Evolutionary conservation across 1,140 invertebrate species (phyloP).

Genomic region (Drosophila kepulauana): DNA sequence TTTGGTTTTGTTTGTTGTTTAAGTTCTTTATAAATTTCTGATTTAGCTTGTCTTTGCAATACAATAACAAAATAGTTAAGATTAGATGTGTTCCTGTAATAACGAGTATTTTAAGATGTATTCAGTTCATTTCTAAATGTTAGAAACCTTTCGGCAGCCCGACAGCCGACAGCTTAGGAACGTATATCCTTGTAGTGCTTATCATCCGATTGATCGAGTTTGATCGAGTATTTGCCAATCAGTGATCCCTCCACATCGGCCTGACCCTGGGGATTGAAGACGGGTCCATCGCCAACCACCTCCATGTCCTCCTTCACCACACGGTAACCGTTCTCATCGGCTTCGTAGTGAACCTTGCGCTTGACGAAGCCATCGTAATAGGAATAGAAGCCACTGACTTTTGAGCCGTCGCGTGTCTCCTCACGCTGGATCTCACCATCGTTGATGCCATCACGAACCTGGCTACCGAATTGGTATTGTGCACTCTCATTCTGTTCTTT

Average conservation of each 20-base stretch:
- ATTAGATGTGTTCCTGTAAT: slow-evolving; percentile 48
- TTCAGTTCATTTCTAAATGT: slow-evolving; percentile 84
- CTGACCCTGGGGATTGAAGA: slow-evolving; percentile 85
- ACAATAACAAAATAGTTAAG: slow-evolving; percentile 38
- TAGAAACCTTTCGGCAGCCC: slow-evolving; percentile 61
- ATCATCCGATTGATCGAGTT: slow-evolving; percentile 64
- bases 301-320: slow-evolving; percentile 85
- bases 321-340: slow-evolving; percentile 87
- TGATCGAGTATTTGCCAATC: slow-evolving; percentile 82
- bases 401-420: slow-evolving; percentile 86
- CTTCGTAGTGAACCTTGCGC: slow-evolving; percentile 86
- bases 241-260: slow-evolving; percentile 85
- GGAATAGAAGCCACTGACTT: slow-evolving; percentile 86
- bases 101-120: slow-evolving; percentile 56
- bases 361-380: slow-evolving; percentile 87
- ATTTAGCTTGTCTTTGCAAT: slow-evolving; percentile 32
- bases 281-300: slow-evolving; percentile 86
- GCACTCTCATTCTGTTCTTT: slow-evolving; percentile 69
- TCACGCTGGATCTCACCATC: slow-evolving; percentile 85
- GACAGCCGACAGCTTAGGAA: background rate
- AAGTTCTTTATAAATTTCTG: slow-evolving; percentile 8
- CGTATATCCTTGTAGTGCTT: slow-evolving; percentile 71
- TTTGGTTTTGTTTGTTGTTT: background rate
- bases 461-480: slow-evolving; percentile 85
- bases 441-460: slow-evolving; percentile 86